Evolutionary conservation across 2,888 invertebrate species (phyloP).

Genomic region (Leucoma salicis): DNA sequence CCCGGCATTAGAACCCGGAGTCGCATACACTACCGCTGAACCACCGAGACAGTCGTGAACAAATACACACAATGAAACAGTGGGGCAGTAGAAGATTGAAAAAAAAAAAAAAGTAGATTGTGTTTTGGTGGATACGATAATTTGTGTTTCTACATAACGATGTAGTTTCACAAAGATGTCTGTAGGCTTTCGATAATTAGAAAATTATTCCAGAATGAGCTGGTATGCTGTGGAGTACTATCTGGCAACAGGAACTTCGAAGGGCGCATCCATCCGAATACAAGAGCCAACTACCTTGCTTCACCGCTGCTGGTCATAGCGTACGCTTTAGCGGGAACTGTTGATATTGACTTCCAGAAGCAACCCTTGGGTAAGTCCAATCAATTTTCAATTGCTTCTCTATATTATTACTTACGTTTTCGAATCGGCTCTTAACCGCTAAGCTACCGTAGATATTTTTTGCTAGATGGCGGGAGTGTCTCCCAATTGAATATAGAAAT

Average conservation of each 20-base stretch:
- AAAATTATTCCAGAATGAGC: constrained; percentile 85
- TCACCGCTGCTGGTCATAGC: constrained; percentile 98
- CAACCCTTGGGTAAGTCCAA: constrained; percentile 88
- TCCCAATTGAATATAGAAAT: too few species aligned
- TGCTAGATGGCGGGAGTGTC: neutral
- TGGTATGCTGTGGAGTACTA: constrained; percentile 97
- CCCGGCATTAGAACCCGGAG: too few species aligned
- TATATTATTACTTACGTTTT: neutral
- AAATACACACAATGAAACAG: too few species aligned
- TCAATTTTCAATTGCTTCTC: too few species aligned
- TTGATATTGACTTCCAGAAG: constrained; percentile 96
- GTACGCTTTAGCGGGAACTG: constrained; percentile 97
- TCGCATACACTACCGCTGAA: too few species aligned
- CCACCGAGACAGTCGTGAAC: too few species aligned
- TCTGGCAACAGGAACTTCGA: constrained; percentile 99
- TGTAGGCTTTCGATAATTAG: too few species aligned
- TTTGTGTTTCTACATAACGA: too few species aligned
- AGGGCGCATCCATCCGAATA: constrained; percentile 98
- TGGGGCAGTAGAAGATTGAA: too few species aligned
- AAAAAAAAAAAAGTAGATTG: too few species aligned
- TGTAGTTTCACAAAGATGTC: too few species aligned
- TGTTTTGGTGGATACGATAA: too few species aligned
- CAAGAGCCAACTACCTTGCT: constrained; percentile 98
- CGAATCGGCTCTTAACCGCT: neutral
- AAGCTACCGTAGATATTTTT: neutral